Conservation (phyloP, 2,888 invertebrate species). For the Lapara coniferarum region DNA sequence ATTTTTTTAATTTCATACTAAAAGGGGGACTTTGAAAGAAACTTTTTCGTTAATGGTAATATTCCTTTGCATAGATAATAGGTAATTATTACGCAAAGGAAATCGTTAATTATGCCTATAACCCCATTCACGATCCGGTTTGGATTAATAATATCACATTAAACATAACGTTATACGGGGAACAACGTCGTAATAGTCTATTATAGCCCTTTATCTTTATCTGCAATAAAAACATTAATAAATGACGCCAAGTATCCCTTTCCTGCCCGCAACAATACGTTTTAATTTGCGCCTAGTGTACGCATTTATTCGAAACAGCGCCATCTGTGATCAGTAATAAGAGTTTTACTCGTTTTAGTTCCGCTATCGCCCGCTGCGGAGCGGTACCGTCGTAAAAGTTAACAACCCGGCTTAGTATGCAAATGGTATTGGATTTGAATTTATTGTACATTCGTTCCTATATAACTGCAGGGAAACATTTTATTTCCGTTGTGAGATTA, state of each 20-base stretch:
- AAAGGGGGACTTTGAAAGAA: too few species aligned
- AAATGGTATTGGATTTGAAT: constrained; percentile 37
- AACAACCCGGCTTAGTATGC: constrained; percentile 43
- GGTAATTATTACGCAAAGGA: too few species aligned
- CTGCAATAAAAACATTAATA: constrained; percentile 15
- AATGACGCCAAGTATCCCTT: constrained; percentile 15
- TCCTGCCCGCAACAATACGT: constrained; percentile 17
- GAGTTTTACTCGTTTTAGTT: constrained; percentile 60
- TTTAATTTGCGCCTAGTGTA: constrained; percentile 24
- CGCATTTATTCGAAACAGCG: constrained; percentile 44
- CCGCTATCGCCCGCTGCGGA: constrained; percentile 46
- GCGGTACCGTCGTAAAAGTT: constrained; percentile 51
- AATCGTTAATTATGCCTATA: background rate
- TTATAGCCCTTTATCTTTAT: constrained; percentile 17
- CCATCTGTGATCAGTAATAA: constrained; percentile 59
- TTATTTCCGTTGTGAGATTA: constrained; percentile 8
- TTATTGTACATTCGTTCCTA: constrained; percentile 21
- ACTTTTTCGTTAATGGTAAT: too few species aligned
- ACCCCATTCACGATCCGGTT: background rate
- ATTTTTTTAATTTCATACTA: too few species aligned
- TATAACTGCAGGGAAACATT: constrained; percentile 7
- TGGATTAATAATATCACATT: constrained; percentile 14
- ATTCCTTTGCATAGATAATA: too few species aligned
- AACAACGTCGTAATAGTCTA: constrained; percentile 10
- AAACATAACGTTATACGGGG: constrained; percentile 1